Evolutionary conservation across 2,113 vertebrate species (phyloP).

Genomic region (Struthio camelus): DNA sequence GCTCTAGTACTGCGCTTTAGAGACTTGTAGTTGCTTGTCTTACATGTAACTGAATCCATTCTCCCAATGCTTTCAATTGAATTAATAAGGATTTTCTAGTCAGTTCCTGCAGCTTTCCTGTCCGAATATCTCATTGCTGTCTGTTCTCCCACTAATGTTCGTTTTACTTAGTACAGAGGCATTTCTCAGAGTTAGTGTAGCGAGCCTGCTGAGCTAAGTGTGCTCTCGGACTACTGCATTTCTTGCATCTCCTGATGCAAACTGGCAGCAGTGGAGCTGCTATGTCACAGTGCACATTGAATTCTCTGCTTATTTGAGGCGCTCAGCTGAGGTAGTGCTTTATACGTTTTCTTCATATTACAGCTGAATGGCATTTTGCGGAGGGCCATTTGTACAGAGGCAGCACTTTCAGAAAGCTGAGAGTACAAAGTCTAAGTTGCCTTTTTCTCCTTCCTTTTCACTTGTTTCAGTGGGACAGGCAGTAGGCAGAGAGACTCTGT

Average conservation of each 20-base stretch:
- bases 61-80: not conserved
- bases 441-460: not conserved
- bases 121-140: not conserved
- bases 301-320: not conserved
- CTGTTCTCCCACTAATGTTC: not conserved
- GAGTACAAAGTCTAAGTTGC: not conserved
- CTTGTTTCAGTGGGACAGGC: not conserved
- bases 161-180: not conserved
- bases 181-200: not conserved
- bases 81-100: not conserved
- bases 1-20: not conserved
- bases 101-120: not conserved
- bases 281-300: fast-evolving
- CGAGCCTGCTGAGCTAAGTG: not conserved
- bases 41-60: not conserved
- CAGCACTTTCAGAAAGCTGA: not conserved
- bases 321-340: not conserved
- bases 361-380: not conserved
- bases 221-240: not conserved
- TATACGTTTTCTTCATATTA: not conserved
- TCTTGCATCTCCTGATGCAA: fast-evolving
- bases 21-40: not conserved
- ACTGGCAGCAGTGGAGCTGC: not conserved
- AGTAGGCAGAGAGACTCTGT: not conserved
- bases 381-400: not conserved